Conservation (phyloP, 2,888 invertebrate genomes). For the Aporophyla nigra region DNA sequence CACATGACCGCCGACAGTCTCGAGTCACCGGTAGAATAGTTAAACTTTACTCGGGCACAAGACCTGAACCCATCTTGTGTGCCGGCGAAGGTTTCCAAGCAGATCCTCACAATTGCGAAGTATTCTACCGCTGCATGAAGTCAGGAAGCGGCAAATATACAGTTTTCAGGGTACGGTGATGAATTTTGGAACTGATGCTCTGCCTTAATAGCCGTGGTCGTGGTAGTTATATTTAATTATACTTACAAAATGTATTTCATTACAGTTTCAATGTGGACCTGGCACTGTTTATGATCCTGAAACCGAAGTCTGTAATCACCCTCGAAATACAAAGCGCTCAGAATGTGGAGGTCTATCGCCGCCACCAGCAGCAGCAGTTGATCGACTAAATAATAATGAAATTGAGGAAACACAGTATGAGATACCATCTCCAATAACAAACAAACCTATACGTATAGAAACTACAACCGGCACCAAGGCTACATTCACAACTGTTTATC, state of each 20-base stretch:
- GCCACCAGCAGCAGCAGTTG: slow-evolving; percentile 16
- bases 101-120: slow-evolving; percentile 93
- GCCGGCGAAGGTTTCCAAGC: slow-evolving; percentile 93
- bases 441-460: slow-evolving; percentile 40
- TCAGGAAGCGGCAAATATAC: slow-evolving; percentile 90
- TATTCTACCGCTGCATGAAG: slow-evolving; percentile 94
- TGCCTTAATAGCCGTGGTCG: not conserved
- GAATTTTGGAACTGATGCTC: not conserved
- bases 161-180: slow-evolving; percentile 87
- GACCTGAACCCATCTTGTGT: slow-evolving; percentile 89
- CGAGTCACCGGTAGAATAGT: slow-evolving; percentile 80
- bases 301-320: slow-evolving; percentile 93
- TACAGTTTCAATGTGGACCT: slow-evolving; percentile 93
- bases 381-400: slow-evolving; percentile 84
- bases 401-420: slow-evolving; percentile 80
- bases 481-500: slow-evolving; percentile 33
- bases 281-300: slow-evolving; percentile 94
- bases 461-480: slow-evolving; percentile 21
- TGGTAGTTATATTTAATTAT: not conserved
- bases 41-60: slow-evolving; percentile 82
- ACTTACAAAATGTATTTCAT: slow-evolving; percentile 54
- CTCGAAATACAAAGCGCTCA: slow-evolving; percentile 92
- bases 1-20: slow-evolving; percentile 69
- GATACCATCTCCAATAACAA: slow-evolving; percentile 80
- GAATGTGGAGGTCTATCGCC: slow-evolving; percentile 91